These are phyloP conservation scores for Pandemis corylana DNA, from an alignment of 2,888 invertebrate genomes.

Conservation along the genomic window DNA sequence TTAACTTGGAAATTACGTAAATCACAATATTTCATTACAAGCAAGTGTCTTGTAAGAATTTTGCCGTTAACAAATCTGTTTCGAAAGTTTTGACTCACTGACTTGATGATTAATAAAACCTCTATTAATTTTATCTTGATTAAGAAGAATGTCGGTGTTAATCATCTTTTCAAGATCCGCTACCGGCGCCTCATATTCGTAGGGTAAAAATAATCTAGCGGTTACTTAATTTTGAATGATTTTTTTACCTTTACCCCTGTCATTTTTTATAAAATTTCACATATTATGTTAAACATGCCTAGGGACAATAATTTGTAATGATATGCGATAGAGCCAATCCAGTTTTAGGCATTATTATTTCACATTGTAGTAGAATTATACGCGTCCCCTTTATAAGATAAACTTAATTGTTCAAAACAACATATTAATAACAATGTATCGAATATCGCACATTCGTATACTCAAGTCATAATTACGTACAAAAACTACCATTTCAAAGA, in stretches of 20 bases:
- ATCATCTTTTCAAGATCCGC: conserved; percentile 39
- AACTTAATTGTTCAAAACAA: conserved; percentile 53
- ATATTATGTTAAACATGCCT: not conserved
- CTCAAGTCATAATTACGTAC: conserved; percentile 64
- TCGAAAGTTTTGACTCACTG: conserved; percentile 57
- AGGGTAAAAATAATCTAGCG: not conserved
- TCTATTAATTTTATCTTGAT: conserved; percentile 47
- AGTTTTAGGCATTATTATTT: conserved; percentile 12
- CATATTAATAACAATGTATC: conserved; percentile 72
- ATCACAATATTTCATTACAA: not conserved
- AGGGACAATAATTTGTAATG: not conserved
- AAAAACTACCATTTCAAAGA: conserved; percentile 76
- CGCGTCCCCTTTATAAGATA: conserved; percentile 41
- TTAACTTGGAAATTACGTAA: not conserved
- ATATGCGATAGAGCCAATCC: conserved; percentile 2
- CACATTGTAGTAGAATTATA: conserved; percentile 16
- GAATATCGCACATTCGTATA: conserved; percentile 64
- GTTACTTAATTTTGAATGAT: not conserved
- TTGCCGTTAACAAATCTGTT: conserved; percentile 52
- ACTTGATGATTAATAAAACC: conserved; percentile 39
- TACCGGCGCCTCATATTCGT: conserved; percentile 23
- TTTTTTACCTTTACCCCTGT: not conserved
- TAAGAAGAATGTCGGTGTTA: conserved; percentile 52
- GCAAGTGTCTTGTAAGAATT: not conserved
- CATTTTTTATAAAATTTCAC: not conserved